phyloP scores from a whole-genome alignment of 2,113 vertebrate species.

The Shinisaurus crocodilurus region DNA sequence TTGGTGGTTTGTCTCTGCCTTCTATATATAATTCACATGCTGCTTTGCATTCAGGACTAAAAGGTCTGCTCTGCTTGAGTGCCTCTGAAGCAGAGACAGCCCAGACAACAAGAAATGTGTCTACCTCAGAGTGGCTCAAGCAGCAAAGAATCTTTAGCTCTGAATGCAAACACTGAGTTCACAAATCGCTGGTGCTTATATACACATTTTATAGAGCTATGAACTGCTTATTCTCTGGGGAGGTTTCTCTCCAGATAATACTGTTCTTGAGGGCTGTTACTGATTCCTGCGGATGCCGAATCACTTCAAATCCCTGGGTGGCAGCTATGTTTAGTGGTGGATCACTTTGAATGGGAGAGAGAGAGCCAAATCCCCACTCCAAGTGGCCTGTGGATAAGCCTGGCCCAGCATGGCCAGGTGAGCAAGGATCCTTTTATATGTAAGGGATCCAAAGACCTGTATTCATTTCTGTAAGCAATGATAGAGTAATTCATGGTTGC shows the following conservation, averaged over 20 bases:
- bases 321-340: not conserved
- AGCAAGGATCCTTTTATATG: not conserved
- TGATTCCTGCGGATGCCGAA: not conserved
- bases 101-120: not conserved
- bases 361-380: not conserved
- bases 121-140: not conserved
- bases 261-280: not conserved
- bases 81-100: not conserved
- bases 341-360: not conserved
- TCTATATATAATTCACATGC: not conserved
- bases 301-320: not conserved
- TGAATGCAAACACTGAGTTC: not conserved
- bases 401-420: not conserved
- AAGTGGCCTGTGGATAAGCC: not conserved
- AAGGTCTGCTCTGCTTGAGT: not conserved
- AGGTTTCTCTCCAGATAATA: not conserved
- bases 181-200: not conserved
- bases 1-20: not conserved
- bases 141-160: not conserved
- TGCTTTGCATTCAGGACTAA: not conserved
- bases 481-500: not conserved
- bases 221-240: not conserved
- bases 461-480: not conserved
- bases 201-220: not conserved
- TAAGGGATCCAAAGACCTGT: not conserved